Conservation (phyloP, 2,888 invertebrate genomes). For the Ommatoiulus sabulosus region DNA sequence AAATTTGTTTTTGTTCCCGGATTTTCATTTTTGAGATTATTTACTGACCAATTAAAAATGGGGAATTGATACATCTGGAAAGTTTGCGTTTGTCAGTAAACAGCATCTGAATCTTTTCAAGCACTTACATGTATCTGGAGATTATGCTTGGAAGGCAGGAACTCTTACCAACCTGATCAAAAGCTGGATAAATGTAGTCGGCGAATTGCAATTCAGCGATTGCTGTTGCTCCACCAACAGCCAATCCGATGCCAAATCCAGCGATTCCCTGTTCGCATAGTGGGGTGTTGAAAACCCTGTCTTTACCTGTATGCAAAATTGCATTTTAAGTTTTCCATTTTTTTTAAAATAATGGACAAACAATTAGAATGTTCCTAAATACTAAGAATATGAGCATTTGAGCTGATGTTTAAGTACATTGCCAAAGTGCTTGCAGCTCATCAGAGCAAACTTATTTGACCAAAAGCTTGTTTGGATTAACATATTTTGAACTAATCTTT, state of each 20-base stretch:
- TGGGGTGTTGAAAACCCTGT: slow-evolving; percentile 97
- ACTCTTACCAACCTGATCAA: slow-evolving; percentile 83
- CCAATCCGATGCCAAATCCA: slow-evolving; percentile 95
- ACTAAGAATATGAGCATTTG: no score
- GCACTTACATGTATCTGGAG: no score
- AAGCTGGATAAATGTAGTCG: slow-evolving; percentile 98
- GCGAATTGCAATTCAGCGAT: slow-evolving; percentile 99
- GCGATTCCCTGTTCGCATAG: slow-evolving; percentile 97
- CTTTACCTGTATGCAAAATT: slow-evolving; percentile 70
- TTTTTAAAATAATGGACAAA: neutral
- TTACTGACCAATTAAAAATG: no score
- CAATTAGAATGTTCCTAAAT: no score
- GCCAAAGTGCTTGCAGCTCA: no score
- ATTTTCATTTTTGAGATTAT: neutral
- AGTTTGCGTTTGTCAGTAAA: no score
- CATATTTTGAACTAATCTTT: no score
- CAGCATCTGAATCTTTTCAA: no score
- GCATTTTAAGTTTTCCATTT: no score
- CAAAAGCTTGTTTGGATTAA: no score
- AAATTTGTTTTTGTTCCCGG: neutral
- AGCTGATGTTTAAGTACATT: no score
- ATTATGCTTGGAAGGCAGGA: neutral
- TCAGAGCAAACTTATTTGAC: no score
- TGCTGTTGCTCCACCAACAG: slow-evolving; percentile 90
- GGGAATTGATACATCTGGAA: neutral